Conservation (phyloP, 2,113 vertebrate species). For the Sinocyclocheilus anshuiensis region DNA sequence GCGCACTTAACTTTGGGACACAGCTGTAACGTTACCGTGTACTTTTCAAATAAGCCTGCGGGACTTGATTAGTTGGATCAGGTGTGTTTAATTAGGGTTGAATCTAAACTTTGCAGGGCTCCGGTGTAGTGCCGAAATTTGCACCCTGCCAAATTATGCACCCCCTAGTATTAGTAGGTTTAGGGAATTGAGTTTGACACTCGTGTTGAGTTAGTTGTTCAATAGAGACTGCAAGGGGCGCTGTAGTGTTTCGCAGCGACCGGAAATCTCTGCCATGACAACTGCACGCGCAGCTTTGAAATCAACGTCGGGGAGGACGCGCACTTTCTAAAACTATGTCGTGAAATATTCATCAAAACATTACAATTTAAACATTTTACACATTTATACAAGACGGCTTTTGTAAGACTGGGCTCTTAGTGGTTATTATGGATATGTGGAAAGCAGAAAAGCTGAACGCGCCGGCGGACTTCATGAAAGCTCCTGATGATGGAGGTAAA, state of each 20-base stretch:
- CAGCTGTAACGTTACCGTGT: no score
- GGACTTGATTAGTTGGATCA: no score
- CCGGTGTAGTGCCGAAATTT: no score
- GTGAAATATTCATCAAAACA: neutral
- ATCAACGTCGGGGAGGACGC: neutral
- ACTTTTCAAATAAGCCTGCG: no score
- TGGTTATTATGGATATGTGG: neutral
- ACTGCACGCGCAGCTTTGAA: neutral
- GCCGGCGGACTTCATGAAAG: conserved; percentile 39
- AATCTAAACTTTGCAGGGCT: no score
- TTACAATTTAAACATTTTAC: neutral
- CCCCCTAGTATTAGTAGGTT: no score
- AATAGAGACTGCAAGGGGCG: neutral
- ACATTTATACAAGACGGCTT: neutral
- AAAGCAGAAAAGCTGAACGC: conserved; percentile 16
- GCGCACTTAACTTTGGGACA: no score
- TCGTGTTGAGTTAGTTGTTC: neutral
- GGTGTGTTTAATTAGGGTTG: no score
- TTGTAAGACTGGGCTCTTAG: neutral
- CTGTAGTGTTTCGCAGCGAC: neutral
- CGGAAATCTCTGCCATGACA: conserved; percentile 33
- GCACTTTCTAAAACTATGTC: neutral
- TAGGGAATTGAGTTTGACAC: no score
- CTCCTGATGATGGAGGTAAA: conserved; percentile 2
- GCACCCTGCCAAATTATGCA: no score